phyloP scores from a whole-genome alignment of 1,140 invertebrate genomes.

The Philotrypesis tridentata region DNA sequence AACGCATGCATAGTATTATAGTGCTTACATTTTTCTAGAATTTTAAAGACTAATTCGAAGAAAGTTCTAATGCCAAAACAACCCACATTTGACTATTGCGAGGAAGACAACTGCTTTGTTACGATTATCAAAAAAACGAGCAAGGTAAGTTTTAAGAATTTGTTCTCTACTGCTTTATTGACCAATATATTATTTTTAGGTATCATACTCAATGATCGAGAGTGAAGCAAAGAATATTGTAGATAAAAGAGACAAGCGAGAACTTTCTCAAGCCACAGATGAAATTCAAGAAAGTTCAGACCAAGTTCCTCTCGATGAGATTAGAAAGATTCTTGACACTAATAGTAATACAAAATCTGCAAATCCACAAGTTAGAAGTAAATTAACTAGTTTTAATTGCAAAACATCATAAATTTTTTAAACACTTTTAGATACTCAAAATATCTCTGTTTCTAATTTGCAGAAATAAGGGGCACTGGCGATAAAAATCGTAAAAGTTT shows the following conservation, averaged over 20 bases:
- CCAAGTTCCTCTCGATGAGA: not conserved
- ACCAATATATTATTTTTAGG: not conserved
- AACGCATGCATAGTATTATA: not conserved
- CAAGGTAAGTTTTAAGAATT: slow-evolving; percentile 42
- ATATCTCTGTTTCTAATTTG: not conserved
- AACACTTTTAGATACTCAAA: not conserved
- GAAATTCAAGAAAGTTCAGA: not conserved
- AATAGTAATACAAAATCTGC: slow-evolving; percentile 1
- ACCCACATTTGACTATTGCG: slow-evolving; percentile 46
- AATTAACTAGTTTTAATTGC: too few relatives aligned
- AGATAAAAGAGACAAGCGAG: not conserved
- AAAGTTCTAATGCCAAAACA: slow-evolving; percentile 49
- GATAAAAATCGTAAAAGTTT: not conserved
- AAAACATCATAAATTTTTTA: not conserved
- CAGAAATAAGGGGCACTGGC: not conserved
- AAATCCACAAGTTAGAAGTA: not conserved
- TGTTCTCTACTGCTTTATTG: not conserved
- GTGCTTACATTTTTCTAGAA: slow-evolving; percentile 32
- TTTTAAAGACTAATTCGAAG: slow-evolving; percentile 43
- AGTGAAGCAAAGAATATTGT: not conserved
- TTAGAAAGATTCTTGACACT: not conserved
- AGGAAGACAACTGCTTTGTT: slow-evolving; percentile 47
- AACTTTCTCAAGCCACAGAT: not conserved
- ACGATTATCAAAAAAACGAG: slow-evolving; percentile 47
- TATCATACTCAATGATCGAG: not conserved